Evolutionary conservation across 2,888 invertebrate species (phyloP).

Genomic region (Nemotelus nigrinus): DNA sequence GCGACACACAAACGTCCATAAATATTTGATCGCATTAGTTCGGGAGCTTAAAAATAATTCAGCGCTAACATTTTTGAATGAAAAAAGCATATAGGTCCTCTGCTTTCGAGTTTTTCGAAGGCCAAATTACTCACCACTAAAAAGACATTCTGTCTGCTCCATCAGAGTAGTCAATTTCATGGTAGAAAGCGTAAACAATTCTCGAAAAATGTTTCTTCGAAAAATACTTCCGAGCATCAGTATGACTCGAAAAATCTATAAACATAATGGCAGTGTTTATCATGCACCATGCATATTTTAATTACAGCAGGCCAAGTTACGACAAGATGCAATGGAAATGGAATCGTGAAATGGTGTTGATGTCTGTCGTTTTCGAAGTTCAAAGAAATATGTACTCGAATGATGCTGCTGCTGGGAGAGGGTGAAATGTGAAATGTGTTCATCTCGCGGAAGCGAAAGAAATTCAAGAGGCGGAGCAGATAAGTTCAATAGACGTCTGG

Average conservation of each 20-base stretch:
- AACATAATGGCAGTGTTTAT: background rate
- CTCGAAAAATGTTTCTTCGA: slow-evolving; percentile 2
- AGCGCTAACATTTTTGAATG: too few relatives aligned
- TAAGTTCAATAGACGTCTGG: slow-evolving; percentile 4
- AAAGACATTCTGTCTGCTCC: too few relatives aligned
- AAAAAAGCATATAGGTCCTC: too few relatives aligned
- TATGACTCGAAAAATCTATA: slow-evolving; percentile 11
- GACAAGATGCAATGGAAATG: background rate
- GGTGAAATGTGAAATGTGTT: slow-evolving; percentile 8
- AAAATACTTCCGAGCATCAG: background rate
- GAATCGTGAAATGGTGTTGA: background rate
- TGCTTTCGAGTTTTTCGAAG: too few relatives aligned
- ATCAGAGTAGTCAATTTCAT: too few relatives aligned
- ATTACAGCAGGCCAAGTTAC: background rate
- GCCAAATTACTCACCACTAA: too few relatives aligned
- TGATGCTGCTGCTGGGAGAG: slow-evolving; percentile 13
- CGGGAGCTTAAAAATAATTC: too few relatives aligned
- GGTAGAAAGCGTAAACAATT: too few relatives aligned
- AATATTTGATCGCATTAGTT: too few relatives aligned
- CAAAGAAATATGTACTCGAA: slow-evolving; percentile 1
- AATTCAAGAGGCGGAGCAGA: slow-evolving; percentile 16
- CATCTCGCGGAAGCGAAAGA: slow-evolving; percentile 13
- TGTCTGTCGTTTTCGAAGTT: background rate
- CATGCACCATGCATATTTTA: background rate
- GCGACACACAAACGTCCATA: too few relatives aligned